These are phyloP conservation scores for Drosophila meridionalis DNA, from an alignment of 2,888 invertebrate genomes.

Conservation along the genomic window DNA sequence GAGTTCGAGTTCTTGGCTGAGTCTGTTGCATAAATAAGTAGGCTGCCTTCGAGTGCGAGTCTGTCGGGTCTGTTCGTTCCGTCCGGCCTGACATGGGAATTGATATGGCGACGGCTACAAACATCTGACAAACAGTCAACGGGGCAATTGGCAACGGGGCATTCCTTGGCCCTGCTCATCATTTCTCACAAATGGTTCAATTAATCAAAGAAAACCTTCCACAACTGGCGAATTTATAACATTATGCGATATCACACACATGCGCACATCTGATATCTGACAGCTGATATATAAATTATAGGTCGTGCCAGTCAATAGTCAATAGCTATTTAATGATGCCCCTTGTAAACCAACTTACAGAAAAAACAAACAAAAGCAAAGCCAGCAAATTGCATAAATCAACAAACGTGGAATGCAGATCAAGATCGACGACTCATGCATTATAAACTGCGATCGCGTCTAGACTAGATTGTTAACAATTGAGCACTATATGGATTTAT, in stretches of 20 bases:
- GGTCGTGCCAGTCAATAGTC: constrained; percentile 69
- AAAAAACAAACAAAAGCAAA: constrained; percentile 50
- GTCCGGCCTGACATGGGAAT: constrained; percentile 69
- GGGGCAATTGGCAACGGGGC: constrained; percentile 54
- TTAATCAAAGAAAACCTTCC: constrained; percentile 66
- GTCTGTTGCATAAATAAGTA: constrained; percentile 70
- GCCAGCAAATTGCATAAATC: constrained; percentile 54
- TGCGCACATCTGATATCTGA: constrained; percentile 17
- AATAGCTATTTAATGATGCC: constrained; percentile 54
- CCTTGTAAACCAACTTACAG: constrained; percentile 21
- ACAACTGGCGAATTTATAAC: constrained; percentile 73
- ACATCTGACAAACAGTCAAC: constrained; percentile 39
- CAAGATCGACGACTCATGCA: constrained; percentile 49
- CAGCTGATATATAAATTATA: constrained; percentile 74
- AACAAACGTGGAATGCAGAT: constrained; percentile 47
- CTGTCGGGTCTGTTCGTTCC: constrained; percentile 24
- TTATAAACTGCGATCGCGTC: constrained; percentile 11
- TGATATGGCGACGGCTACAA: constrained; percentile 65
- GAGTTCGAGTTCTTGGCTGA: constrained; percentile 27
- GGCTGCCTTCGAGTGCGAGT: constrained; percentile 52
- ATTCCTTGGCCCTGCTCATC: constrained; percentile 62
- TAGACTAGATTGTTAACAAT: constrained; percentile 11
- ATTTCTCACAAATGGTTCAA: constrained; percentile 74
- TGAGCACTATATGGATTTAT: neutral
- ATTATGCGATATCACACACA: constrained; percentile 55